Evolutionary conservation across 2,888 invertebrate genomes (phyloP), one percentile per base, ranked within the genome.

Genomic region (Byasa hedistus): DNA sequence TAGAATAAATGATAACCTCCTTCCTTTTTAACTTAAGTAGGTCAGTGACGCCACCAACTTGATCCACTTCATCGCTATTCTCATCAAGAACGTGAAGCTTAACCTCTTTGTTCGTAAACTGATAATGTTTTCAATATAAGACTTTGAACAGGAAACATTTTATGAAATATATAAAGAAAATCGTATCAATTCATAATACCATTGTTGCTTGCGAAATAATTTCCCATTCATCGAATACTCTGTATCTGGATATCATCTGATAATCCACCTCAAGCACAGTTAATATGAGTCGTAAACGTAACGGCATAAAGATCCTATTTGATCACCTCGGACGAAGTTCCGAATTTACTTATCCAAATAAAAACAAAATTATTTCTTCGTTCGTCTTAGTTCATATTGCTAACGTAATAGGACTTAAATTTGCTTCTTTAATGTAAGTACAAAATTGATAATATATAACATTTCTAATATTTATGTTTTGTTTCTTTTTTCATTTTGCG

Each of bases 191-290:
- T 55, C 83, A 83, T 81, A 84, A 85, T 83, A 83, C 81, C 79
- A 79, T 79, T 81, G 80, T 80, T 79, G 59, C 66, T 63, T 77
- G n/a, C 77, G 79, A 84, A 84, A 83, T 86, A 85, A 87, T 87
- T 87, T 86, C 83, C 83, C 79, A 85, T 85, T 84, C 83, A 85
- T 82, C 80, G 81, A 76, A 79, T 78, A 75, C 76, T 77, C 80
- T 80, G 79, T 83, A 84, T 82, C 77, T 79, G 78, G 64, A 68
- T 71, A 61, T 60, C 70, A 68, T 75, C 69, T 69, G 64, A 73
- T 71, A 77, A 80, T 73, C 73, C 68, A 0, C 57, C 58, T 69
- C 72, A 65, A 44, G 54, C 71, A 23, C 74, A 44, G 22, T 54
- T 36, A 21, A 27, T 61, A 44, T 66, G 36, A 62, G 69, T 72